phyloP scores from a whole-genome alignment of 2,797 vertebrate species.

The Glossophaga mutica region DNA sequence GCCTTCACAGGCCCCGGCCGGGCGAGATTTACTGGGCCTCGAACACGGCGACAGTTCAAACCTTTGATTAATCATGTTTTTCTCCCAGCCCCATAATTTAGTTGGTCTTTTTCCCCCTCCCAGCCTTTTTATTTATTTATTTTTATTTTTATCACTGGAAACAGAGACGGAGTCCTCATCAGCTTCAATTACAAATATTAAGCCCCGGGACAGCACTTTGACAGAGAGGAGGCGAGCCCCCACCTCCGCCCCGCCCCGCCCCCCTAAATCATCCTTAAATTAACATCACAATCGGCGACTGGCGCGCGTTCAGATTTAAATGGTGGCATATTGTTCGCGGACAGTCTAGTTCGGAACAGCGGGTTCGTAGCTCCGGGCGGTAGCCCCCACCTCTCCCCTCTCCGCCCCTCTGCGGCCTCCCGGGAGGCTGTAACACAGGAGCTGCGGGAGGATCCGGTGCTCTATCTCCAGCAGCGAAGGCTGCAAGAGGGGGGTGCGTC shows the following conservation, averaged over 20 bases:
- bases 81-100: slow-evolving; percentile 77
- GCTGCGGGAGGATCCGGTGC: not conserved
- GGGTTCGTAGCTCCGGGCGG: not conserved
- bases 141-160: slow-evolving; percentile 73
- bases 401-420: not conserved
- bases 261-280: slow-evolving; percentile 78
- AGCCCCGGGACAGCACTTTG: slow-evolving; percentile 68
- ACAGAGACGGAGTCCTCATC: slow-evolving; percentile 75
- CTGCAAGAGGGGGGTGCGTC: not conserved
- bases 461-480: not conserved
- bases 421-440: not conserved
- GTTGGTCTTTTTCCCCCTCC: slow-evolving; percentile 66
- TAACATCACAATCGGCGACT: slow-evolving; percentile 77
- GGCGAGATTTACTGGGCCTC: slow-evolving; percentile 78
- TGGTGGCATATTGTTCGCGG: slow-evolving; percentile 70
- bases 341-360: not conserved
- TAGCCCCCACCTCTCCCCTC: not conserved
- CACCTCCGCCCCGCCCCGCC: slow-evolving; percentile 19
- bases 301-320: slow-evolving; percentile 67
- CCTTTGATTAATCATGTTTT: slow-evolving; percentile 81
- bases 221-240: slow-evolving; percentile 46
- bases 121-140: slow-evolving; percentile 41
- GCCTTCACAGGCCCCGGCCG: slow-evolving; percentile 58
- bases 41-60: slow-evolving; percentile 75
- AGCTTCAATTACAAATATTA: slow-evolving; percentile 81